phyloP scores from a whole-genome alignment of 2,113 vertebrate species.

The Elgaria multicarinata region DNA sequence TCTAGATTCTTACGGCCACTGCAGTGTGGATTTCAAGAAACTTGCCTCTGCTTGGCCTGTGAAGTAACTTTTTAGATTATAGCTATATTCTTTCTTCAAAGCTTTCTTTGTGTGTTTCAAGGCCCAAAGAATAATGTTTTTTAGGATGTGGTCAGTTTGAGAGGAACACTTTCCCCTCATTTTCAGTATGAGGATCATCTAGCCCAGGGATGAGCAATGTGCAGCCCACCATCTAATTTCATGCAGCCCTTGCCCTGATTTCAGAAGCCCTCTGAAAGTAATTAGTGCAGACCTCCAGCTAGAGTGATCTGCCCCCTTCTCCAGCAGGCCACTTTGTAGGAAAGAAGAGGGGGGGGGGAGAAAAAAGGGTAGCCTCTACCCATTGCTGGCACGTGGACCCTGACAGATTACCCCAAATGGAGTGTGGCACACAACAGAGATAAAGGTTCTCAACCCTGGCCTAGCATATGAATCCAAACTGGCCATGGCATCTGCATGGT shows the following conservation, averaged over 20 bases:
- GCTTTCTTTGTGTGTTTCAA: not conserved
- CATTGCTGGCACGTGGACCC: too few species aligned
- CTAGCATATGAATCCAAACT: not conserved
- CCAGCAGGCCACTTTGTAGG: too few species aligned
- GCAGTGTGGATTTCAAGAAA: not conserved
- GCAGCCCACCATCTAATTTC: too few species aligned
- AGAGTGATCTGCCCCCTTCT: too few species aligned
- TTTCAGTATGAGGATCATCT: not conserved
- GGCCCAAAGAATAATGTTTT: not conserved
- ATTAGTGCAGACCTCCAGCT: too few species aligned
- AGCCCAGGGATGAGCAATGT: too few species aligned
- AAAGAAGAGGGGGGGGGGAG: too few species aligned
- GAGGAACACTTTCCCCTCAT: not conserved
- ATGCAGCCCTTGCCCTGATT: too few species aligned
- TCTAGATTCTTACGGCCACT: not conserved
- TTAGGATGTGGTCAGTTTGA: not conserved
- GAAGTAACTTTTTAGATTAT: not conserved
- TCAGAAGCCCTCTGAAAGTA: too few species aligned
- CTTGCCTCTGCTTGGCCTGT: not conserved
- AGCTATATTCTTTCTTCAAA: not conserved
- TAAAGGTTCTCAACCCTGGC: not conserved
- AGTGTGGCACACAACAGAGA: too few species aligned
- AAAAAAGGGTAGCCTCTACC: too few species aligned
- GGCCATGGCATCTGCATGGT: not conserved
- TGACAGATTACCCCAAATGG: too few species aligned